phyloP scores from a whole-genome alignment of 2,888 invertebrate genomes.

The Caenorhabditis parvicauda region DNA sequence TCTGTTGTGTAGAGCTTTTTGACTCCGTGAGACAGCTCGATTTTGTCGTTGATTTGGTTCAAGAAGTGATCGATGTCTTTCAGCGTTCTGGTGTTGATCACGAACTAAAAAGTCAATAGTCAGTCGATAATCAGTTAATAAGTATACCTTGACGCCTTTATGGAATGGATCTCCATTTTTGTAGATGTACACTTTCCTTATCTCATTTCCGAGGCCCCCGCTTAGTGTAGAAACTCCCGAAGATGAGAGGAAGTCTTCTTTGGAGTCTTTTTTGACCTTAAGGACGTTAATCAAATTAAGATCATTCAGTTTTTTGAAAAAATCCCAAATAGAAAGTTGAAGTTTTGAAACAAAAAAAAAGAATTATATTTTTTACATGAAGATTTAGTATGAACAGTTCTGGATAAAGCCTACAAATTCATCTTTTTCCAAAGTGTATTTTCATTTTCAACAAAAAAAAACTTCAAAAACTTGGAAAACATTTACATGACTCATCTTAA shows the following conservation, averaged over 20 bases:
- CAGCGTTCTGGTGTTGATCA: slow-evolving; percentile 24
- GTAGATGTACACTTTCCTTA: slow-evolving; percentile 20
- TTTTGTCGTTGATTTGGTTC: slow-evolving; percentile 28
- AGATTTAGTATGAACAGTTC: too few species aligned
- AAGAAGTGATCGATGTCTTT: slow-evolving; percentile 22
- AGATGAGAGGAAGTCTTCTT: slow-evolving; percentile 23
- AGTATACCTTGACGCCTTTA: slow-evolving; percentile 20
- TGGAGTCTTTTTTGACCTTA: too few species aligned
- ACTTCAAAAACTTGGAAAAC: too few species aligned
- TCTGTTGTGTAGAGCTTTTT: slow-evolving; percentile 22
- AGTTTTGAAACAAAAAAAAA: too few species aligned
- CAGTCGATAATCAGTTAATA: neutral
- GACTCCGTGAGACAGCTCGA: slow-evolving; percentile 23
- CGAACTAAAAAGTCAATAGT: slow-evolving; percentile 16
- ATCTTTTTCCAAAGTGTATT: too few species aligned
- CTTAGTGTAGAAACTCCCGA: slow-evolving; percentile 30
- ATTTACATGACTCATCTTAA: too few species aligned
- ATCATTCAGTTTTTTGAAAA: too few species aligned
- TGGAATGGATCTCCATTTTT: slow-evolving; percentile 30
- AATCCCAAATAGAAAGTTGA: too few species aligned
- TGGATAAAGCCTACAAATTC: too few species aligned
- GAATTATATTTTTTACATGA: too few species aligned
- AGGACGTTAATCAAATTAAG: too few species aligned
- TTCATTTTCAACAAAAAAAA: too few species aligned
- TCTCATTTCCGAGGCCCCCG: slow-evolving; percentile 17